A percentile compares a stretch with the other conserved stretches of the same genome.
These are phyloP conservation scores for Drosophila lutescens DNA, from an alignment of 2,888 invertebrate species.

Conservation along the genomic window DNA sequence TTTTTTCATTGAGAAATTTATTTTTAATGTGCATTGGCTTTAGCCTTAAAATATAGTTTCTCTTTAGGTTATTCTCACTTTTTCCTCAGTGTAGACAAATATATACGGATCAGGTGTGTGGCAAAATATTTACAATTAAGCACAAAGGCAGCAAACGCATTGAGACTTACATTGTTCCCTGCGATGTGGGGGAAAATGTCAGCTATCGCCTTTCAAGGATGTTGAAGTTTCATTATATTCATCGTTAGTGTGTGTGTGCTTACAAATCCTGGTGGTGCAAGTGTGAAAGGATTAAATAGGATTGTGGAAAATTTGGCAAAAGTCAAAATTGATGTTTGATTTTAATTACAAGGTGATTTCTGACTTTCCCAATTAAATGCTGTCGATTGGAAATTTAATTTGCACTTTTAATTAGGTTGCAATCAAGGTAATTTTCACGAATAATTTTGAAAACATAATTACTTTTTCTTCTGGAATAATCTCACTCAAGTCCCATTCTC, in stretches of 20 bases:
- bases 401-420: no score
- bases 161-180: constrained; percentile 30
- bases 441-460: neutral
- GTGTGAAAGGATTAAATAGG: constrained; percentile 25
- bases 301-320: constrained; percentile 27
- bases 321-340: constrained; percentile 60
- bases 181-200: constrained; percentile 7
- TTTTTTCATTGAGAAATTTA: no score
- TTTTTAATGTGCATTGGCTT: no score
- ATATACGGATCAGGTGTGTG: constrained; percentile 69
- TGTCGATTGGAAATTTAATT: neutral
- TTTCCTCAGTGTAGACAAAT: constrained; percentile 13
- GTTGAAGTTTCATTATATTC: constrained; percentile 30
- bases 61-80: neutral
- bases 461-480: no score
- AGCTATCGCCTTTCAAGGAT: constrained; percentile 14
- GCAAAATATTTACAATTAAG: constrained; percentile 76
- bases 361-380: constrained; percentile 28
- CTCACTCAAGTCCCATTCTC: no score
- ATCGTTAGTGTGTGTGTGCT: constrained; percentile 13
- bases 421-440: neutral
- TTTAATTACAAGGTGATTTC: constrained; percentile 57
- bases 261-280: neutral
- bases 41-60: no score
- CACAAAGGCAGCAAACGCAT: constrained; percentile 57